A percentile compares a stretch with the other conserved stretches of the same genome.
phyloP scores from a whole-genome alignment of 2,113 vertebrate species.

The Hydrochoerus hydrochaeris region DNA sequence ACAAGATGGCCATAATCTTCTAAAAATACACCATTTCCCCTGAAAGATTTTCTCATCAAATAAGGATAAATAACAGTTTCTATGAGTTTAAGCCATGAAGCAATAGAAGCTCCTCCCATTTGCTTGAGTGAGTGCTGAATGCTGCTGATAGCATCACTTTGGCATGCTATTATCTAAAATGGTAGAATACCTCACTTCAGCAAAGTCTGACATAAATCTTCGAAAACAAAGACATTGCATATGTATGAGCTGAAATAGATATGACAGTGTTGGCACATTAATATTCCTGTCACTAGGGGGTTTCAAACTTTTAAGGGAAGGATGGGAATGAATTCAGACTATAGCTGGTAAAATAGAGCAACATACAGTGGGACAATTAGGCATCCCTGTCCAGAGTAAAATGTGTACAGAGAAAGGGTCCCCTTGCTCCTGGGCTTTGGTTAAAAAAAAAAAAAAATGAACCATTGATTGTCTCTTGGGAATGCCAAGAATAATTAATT shows the following conservation, averaged over 20 bases:
- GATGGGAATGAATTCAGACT: slow-evolving; percentile 96
- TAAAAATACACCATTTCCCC: slow-evolving; percentile 92
- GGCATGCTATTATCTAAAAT: slow-evolving; percentile 99
- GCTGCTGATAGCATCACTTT: slow-evolving; percentile 98
- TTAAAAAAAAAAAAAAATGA: slow-evolving; percentile 50
- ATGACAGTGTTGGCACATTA: slow-evolving; percentile 99
- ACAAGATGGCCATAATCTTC: slow-evolving; percentile 96
- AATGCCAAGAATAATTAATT: slow-evolving; percentile 82
- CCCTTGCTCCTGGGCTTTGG: slow-evolving; percentile 39
- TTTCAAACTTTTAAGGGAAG: slow-evolving; percentile 99
- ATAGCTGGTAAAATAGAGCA: slow-evolving; percentile 95
- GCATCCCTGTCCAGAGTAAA: slow-evolving; percentile 90
- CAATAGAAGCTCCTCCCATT: slow-evolving; percentile 80
- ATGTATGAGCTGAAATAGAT: slow-evolving; percentile 99
- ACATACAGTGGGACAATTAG: slow-evolving; percentile 92
- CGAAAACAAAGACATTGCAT: slow-evolving; percentile 99
- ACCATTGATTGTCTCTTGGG: slow-evolving; percentile 52
- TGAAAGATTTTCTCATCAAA: slow-evolving; percentile 91
- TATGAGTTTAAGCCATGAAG: slow-evolving; percentile 79
- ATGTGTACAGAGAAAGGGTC: slow-evolving; percentile 43
- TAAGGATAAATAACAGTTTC: slow-evolving; percentile 90
- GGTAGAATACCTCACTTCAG: slow-evolving; percentile 99
- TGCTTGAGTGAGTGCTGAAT: slow-evolving; percentile 88
- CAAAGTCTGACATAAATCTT: slow-evolving; percentile 99
- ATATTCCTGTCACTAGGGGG: slow-evolving; percentile 99